Percentiles rank a stretch among this genome's conserved stretches.
phyloP scores from a whole-genome alignment of 2,113 vertebrate species.

The Cheilinus undulatus region DNA sequence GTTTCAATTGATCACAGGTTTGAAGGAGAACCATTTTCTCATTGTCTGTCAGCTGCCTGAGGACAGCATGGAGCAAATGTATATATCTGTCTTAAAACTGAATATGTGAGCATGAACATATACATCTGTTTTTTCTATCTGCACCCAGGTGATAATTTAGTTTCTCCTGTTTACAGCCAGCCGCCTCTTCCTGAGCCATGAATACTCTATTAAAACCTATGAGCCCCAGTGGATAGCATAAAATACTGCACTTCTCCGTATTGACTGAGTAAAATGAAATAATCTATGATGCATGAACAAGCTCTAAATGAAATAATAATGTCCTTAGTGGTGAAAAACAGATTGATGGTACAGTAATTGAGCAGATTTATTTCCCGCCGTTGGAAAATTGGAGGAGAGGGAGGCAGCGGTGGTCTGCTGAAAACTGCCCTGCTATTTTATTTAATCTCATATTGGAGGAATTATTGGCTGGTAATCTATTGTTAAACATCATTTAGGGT shows the following conservation, averaged over 20 bases:
- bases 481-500: constrained; percentile 96
- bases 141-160: constrained; percentile 35
- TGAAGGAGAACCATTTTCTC: constrained; percentile 86
- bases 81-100: constrained; percentile 57
- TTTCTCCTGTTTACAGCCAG: constrained; percentile 45
- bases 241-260: constrained; percentile 91
- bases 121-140: constrained; percentile 44
- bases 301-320: constrained; percentile 99
- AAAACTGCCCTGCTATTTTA: constrained; percentile 94
- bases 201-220: constrained; percentile 82
- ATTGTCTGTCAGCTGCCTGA: constrained; percentile 89
- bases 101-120: constrained; percentile 63
- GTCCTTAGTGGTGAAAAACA: constrained; percentile 94
- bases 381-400: constrained; percentile 81
- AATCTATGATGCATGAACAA: constrained; percentile 96
- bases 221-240: constrained; percentile 86
- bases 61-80: constrained; percentile 64
- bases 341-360: constrained; percentile 95
- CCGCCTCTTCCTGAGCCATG: constrained; percentile 56
- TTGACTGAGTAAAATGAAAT: constrained; percentile 97
- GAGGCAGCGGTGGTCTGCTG: constrained; percentile 84
- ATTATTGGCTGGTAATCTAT: constrained; percentile 95
- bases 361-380: constrained; percentile 94
- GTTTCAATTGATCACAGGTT: constrained; percentile 93
- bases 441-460: constrained; percentile 96